Percentiles rank a stretch among this genome's conserved stretches.
Conservation (phyloP, 2,797 vertebrate genomes). For the Myotis vivesi region DNA sequence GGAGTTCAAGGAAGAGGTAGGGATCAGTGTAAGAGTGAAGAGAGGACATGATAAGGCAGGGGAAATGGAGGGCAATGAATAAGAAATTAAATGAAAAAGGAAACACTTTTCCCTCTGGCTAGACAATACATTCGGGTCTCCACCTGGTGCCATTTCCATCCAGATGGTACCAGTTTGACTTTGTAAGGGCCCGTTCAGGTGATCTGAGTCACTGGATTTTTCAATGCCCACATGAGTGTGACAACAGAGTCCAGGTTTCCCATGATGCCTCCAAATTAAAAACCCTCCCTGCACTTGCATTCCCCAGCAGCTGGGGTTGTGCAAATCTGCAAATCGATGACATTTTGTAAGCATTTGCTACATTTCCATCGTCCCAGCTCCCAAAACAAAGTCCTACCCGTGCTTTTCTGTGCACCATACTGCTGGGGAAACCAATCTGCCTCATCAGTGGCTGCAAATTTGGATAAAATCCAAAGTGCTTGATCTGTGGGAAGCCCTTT, state of each 20-base stretch:
- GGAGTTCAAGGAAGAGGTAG: not conserved
- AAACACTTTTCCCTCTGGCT: not conserved
- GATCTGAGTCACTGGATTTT: not conserved
- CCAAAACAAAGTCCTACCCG: not conserved
- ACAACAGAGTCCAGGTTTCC: not conserved
- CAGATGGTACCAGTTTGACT: not conserved
- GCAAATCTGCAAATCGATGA: not conserved
- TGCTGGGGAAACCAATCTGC: not conserved
- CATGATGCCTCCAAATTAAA: not conserved
- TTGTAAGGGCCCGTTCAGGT: not conserved
- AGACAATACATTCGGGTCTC: not conserved
- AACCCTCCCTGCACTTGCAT: not conserved
- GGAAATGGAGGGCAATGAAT: not conserved
- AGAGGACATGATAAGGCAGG: not conserved
- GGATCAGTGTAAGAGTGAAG: not conserved
- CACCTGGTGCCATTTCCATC: not conserved
- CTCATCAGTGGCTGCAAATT: too few relatives aligned
- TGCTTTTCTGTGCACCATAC: not conserved
- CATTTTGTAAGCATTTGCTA: not conserved
- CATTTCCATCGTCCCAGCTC: not conserved
- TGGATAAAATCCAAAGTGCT: not conserved
- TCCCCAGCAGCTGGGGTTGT: not conserved
- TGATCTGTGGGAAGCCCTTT: not conserved
- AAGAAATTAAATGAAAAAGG: not conserved
- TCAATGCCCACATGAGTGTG: not conserved